Conservation (phyloP, 2,797 vertebrate species). For the Mus minutoides region DNA sequence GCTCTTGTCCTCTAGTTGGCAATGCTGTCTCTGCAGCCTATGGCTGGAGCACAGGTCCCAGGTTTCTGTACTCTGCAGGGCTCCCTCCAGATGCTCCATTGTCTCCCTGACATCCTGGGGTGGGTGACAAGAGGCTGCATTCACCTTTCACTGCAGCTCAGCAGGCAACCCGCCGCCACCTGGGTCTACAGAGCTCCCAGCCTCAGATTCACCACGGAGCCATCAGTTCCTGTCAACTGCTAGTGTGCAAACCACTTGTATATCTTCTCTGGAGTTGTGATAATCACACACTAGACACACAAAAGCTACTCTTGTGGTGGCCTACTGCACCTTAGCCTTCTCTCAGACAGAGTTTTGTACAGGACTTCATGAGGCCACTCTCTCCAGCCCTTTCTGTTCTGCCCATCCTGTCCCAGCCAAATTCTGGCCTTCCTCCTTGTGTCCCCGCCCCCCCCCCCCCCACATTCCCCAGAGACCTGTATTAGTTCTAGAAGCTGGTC, state of each 20-base stretch:
- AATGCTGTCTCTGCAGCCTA: slow-evolving; percentile 91
- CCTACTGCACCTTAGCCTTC: too few relatives aligned
- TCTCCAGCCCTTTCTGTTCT: background rate
- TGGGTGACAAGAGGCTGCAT: background rate
- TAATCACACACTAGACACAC: fast-evolving
- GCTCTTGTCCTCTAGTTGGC: slow-evolving; percentile 91
- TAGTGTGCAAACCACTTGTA: background rate
- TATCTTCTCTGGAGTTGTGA: background rate
- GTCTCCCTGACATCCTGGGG: slow-evolving; percentile 92
- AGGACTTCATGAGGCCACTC: background rate
- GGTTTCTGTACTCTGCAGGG: slow-evolving; percentile 88
- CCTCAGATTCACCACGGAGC: background rate
- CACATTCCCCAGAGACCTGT: slow-evolving; percentile 82
- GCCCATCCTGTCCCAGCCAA: background rate
- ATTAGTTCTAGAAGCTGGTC: slow-evolving; percentile 94
- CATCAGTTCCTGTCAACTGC: background rate
- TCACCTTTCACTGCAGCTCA: fast-evolving
- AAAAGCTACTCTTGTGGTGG: background rate
- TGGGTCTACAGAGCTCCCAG: background rate
- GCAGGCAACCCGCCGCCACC: background rate
- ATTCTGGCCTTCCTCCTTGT: background rate
- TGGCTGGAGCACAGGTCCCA: slow-evolving; percentile 91
- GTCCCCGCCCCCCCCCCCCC: background rate
- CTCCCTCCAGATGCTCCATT: slow-evolving; percentile 91
- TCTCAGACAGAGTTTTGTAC: background rate